Evolutionary conservation across 2,113 vertebrate genomes (phyloP).

Genomic region (Nerophis ophidion): DNA sequence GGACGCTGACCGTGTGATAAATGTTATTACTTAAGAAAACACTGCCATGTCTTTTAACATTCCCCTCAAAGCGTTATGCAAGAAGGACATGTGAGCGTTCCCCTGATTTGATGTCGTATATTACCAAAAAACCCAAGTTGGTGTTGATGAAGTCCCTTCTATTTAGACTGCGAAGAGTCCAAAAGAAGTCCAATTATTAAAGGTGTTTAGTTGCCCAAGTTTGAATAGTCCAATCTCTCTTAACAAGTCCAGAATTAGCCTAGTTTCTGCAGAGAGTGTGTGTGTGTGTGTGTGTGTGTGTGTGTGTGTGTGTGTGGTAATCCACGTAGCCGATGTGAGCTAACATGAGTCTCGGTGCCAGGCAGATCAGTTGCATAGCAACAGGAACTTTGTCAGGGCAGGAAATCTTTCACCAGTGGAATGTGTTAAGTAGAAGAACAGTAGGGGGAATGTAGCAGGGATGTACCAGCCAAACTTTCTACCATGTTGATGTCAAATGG

Average conservation of each 20-base stretch:
- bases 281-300: conserved; percentile 10
- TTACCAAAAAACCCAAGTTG: not conserved
- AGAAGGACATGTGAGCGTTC: conserved; percentile 5
- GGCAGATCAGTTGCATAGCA: conserved; percentile 70
- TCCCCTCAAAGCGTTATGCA: conserved; percentile 29
- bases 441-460: conserved; percentile 20
- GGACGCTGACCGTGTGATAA: conserved; percentile 22
- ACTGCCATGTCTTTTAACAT: conserved; percentile 28
- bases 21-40: conserved; percentile 31
- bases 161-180: not conserved
- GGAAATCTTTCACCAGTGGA: conserved; percentile 59
- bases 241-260: conserved; percentile 44
- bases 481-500: not conserved
- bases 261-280: conserved; percentile 22
- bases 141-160: no score
- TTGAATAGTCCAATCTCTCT: conserved; percentile 30
- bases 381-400: conserved; percentile 64
- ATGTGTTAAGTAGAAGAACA: conserved; percentile 54
- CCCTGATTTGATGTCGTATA: no score
- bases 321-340: conserved; percentile 46
- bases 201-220: conserved; percentile 29
- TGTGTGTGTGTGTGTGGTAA: conserved; percentile 16
- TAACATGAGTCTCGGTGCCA: conserved; percentile 56
- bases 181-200: conserved; percentile 7
- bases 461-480: not conserved